A percentile compares a stretch with the other conserved stretches of the same genome.
phyloP scores from a whole-genome alignment of 2,113 vertebrate genomes.

The Lipophrys pholis region DNA sequence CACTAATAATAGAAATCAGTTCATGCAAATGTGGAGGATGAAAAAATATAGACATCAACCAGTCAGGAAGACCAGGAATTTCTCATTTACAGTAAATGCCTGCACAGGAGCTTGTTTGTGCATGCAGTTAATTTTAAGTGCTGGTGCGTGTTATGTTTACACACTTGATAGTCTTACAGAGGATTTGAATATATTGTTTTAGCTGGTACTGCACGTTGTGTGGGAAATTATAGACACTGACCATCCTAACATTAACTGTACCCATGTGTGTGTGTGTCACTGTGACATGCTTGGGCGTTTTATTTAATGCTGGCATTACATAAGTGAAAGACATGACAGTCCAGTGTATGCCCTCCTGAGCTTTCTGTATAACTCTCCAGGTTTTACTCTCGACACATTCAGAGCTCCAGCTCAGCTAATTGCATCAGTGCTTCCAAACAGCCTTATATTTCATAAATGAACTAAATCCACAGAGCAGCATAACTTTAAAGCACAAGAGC shows the following conservation, averaged over 20 bases:
- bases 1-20: not conserved
- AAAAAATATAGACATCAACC: not conserved
- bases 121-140: too few relatives aligned
- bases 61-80: not conserved
- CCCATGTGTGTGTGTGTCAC: not conserved
- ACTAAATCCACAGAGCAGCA: not conserved
- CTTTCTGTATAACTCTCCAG: not conserved
- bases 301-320: constrained; percentile 3
- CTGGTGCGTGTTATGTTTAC: not conserved
- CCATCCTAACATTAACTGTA: not conserved
- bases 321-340: constrained; percentile 13
- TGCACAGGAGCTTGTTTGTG: not conserved
- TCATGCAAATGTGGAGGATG: not conserved
- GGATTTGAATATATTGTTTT: not conserved
- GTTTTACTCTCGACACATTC: not conserved
- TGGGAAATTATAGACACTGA: not conserved
- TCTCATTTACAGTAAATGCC: not conserved
- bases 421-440: constrained; percentile 9
- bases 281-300: not conserved
- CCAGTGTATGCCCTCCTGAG: not conserved
- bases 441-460: constrained; percentile 6
- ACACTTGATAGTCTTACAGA: too few relatives aligned
- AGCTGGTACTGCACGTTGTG: not conserved
- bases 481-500: not conserved
- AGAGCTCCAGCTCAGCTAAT: not conserved